A percentile compares a stretch with the other conserved stretches of the same genome.
Evolutionary conservation across 2,113 vertebrate species (phyloP).

Genomic region (Mormoops blainvillei): DNA sequence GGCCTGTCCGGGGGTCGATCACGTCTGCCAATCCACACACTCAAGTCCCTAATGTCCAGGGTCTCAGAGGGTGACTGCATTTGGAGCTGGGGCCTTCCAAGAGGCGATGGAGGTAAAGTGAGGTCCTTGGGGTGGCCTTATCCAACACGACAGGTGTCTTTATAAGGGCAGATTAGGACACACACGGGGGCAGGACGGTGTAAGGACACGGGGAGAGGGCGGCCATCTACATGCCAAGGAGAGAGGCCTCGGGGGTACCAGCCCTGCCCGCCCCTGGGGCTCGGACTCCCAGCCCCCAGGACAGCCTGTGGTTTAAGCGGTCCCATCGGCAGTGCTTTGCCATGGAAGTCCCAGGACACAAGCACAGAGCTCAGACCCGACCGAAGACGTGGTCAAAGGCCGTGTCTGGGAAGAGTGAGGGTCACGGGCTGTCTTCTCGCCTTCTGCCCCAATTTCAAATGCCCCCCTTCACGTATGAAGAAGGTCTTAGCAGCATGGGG

Average conservation of each 20-base stretch:
- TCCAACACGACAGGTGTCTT: neutral
- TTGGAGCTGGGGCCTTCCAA: neutral
- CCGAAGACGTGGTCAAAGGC: accelerated
- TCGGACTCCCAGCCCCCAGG: neutral
- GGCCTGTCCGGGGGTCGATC: accelerated
- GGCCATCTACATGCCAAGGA: accelerated
- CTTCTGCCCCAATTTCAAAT: neutral
- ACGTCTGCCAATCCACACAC: accelerated
- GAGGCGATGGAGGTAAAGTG: neutral
- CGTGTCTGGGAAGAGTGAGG: accelerated
- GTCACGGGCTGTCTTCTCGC: accelerated
- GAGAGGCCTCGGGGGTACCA: neutral
- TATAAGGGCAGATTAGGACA: accelerated
- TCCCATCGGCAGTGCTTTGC: accelerated
- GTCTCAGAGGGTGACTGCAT: neutral
- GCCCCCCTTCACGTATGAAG: neutral
- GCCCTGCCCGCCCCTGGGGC: accelerated
- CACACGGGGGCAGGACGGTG: accelerated
- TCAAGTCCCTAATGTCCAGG: neutral
- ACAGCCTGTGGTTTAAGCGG: neutral
- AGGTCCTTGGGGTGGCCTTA: neutral
- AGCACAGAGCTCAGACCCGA: accelerated
- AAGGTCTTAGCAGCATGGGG: neutral
- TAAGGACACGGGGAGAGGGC: neutral
- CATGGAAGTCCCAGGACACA: neutral